Evolutionary conservation across 2,888 invertebrate species (phyloP), one percentile per base, ranked within the genome.

Genomic region (Sepioteuthis lessoniana): DNA sequence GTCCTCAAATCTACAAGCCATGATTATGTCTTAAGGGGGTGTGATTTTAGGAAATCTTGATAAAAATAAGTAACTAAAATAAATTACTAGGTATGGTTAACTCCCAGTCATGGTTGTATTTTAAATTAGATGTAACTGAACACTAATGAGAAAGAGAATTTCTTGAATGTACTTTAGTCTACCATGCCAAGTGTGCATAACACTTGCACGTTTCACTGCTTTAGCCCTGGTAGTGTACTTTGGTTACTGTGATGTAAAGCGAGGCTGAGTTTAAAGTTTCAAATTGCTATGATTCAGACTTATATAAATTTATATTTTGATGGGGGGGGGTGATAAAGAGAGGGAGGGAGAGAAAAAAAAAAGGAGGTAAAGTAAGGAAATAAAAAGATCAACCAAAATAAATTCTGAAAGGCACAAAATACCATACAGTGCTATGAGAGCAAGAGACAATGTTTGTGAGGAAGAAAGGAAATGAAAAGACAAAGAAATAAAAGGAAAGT

Each of bases 1-100:
- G 55, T 55, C 55, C 21, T 55, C 21, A 55, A 25, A 21, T 55
- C 47, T 47, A 19, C 16, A 47, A 55, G 55, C 55, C 25, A 25
- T 55, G 55, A 55, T 55, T 55, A 55, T 3, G 7, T 55, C 55
- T 25, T 1, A 13, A 16, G 55, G 28, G 21, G 55, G 55, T 5
- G 5, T 55, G 28, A 55, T 21, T 25, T 55, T 16, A 76, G n/a
- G n/a, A 76, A 76, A 76, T 35, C n/a, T 76, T 55, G 55, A 55
- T 55, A n/a, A n/a, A n/a, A n/a, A n/a, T n/a, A 25, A 21, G 21
- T 21, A 55, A 55, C 21, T 21, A 50, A 50, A 50, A 50, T 28
- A 76, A 76, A n/a, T n/a, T n/a, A n/a, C n/a, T n/a, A 76, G 76
- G 76, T 76, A 76, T 76, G 76, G 76, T 76, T n/a, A 76, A 35